Evolutionary conservation across 2,113 vertebrate species (phyloP).

Genomic region (Archocentrus centrarchus): DNA sequence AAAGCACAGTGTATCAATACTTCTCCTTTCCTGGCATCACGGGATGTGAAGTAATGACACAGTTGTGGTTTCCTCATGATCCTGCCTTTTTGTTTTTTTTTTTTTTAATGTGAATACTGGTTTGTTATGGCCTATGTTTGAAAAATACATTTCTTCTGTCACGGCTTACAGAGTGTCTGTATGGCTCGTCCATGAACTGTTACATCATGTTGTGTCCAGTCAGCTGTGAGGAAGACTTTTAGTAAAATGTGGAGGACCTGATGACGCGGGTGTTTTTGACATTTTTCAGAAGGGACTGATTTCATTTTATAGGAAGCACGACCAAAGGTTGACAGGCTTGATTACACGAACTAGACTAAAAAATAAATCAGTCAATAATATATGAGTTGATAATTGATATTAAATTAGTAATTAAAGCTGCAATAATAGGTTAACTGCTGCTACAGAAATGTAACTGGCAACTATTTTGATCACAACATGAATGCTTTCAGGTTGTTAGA

Average conservation of each 20-base stretch:
- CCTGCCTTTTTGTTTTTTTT: slow-evolving; percentile 50
- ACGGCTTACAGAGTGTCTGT: slow-evolving; percentile 25
- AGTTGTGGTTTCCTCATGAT: slow-evolving; percentile 18
- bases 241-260: slow-evolving; percentile 12
- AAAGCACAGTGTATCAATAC: slow-evolving; percentile 8
- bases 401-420: neutral
- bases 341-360: slow-evolving; percentile 56
- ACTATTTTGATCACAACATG: neutral
- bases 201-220: slow-evolving; percentile 51
- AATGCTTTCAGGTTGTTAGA: neutral
- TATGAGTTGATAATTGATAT: slow-evolving; percentile 13
- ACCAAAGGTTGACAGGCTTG: neutral
- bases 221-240: neutral
- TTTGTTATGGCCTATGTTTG: slow-evolving; percentile 46
- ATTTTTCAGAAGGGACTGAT: neutral
- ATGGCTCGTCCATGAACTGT: slow-evolving; percentile 35
- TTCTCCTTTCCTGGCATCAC: neutral
- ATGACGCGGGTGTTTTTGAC: neutral
- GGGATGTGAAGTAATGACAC: slow-evolving; percentile 27
- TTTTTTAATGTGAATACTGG: slow-evolving; percentile 25
- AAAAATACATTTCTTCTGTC: slow-evolving; percentile 21
- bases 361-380: neutral
- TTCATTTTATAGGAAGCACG: slow-evolving; percentile 1
- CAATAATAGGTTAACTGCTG: neutral
- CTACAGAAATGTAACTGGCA: neutral